Evolutionary conservation across 2,113 vertebrate species (phyloP).

Genomic region (Ochotona princeps): DNA sequence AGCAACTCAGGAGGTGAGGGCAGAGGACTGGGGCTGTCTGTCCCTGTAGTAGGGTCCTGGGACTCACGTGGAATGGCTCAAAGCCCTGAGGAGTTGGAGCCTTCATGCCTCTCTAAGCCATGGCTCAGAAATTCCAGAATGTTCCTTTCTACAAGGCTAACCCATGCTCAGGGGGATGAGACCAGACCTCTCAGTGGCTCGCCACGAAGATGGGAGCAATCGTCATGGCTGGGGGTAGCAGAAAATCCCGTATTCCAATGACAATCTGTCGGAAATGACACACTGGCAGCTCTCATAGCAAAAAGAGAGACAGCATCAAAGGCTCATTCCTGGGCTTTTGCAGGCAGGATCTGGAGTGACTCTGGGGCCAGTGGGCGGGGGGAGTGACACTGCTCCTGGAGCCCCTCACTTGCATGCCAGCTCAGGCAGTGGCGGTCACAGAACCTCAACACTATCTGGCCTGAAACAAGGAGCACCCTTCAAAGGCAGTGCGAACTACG

Average conservation of each 20-base stretch:
- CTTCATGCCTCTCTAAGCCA: background rate
- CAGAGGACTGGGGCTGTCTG: background rate
- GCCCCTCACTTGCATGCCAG: too few species aligned
- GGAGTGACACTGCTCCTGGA: too few species aligned
- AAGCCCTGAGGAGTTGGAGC: background rate
- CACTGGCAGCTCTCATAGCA: background rate
- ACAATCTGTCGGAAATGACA: background rate
- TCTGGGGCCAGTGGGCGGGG: too few species aligned
- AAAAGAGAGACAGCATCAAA: accelerated
- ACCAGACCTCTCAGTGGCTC: background rate
- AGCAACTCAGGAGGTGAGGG: background rate
- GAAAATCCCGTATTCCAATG: background rate
- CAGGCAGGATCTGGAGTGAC: background rate
- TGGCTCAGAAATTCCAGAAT: background rate
- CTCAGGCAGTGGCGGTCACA: background rate
- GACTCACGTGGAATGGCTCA: background rate
- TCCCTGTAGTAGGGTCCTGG: background rate
- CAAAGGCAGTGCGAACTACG: background rate
- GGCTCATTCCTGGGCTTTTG: background rate
- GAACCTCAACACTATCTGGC: slow-evolving; percentile 29
- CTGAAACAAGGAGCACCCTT: background rate
- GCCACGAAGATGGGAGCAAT: background rate
- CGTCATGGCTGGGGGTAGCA: background rate
- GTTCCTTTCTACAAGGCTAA: background rate
- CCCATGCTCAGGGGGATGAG: background rate